Evolutionary conservation across 2,797 vertebrate genomes (phyloP).

Genomic region (Acrossocheilus fasciatus): DNA sequence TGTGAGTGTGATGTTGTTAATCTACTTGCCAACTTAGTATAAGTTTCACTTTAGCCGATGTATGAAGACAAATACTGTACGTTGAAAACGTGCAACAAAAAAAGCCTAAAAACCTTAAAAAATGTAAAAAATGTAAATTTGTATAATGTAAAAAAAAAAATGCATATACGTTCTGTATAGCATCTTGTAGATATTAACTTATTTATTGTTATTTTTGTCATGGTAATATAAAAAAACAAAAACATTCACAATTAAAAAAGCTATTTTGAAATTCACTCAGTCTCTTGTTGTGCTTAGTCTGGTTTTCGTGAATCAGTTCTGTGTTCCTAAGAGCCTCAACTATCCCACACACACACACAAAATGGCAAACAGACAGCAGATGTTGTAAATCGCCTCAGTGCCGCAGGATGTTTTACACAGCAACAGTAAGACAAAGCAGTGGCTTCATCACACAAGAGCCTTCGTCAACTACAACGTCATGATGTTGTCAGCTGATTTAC

Average conservation of each 20-base stretch:
- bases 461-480: not conserved
- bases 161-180: constrained; percentile 80
- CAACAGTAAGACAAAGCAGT: not conserved
- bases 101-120: constrained; percentile 78
- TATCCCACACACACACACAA: not conserved
- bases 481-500: constrained; percentile 22
- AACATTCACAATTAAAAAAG: constrained; percentile 65
- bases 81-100: constrained; percentile 56
- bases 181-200: constrained; percentile 97
- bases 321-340: not conserved
- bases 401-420: not conserved
- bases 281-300: constrained; percentile 14
- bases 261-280: constrained; percentile 70
- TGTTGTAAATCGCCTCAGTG: not conserved
- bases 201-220: constrained; percentile 84
- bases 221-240: constrained; percentile 67
- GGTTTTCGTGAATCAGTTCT: not conserved
- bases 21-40: constrained; percentile 70
- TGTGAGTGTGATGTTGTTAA: constrained; percentile 55
- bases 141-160: constrained; percentile 88
- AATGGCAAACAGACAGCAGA: not conserved
- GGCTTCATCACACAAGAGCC: not conserved
- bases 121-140: constrained; percentile 86
- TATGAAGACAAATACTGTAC: constrained; percentile 61
- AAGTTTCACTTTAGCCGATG: constrained; percentile 67